Evolutionary conservation across 1,140 invertebrate species (phyloP).

Genomic region (Eriocheir sinensis): DNA sequence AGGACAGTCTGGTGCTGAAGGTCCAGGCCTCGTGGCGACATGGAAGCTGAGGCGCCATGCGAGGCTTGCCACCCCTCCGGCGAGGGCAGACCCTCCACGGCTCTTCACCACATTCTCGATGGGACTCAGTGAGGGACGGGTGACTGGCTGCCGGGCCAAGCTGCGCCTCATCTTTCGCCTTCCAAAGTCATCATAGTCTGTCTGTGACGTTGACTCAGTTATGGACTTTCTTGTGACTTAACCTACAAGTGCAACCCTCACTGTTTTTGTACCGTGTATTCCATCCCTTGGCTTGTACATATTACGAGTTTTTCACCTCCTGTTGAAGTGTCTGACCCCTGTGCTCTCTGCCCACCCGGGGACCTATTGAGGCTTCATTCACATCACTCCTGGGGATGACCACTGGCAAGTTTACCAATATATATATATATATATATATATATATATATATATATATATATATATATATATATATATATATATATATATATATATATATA

Average conservation of each 20-base stretch:
- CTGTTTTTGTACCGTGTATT: constrained; percentile 73
- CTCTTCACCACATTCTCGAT: neutral
- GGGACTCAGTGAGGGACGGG: neutral
- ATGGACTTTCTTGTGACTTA: constrained; percentile 53
- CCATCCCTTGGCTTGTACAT: constrained; percentile 61
- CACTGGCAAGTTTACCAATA: neutral
- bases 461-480: constrained; percentile 65
- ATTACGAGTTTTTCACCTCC: constrained; percentile 64
- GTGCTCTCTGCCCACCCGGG: constrained; percentile 43
- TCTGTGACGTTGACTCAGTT: constrained; percentile 39
- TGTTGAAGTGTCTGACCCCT: constrained; percentile 27
- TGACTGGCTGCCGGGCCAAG: constrained; percentile 35
- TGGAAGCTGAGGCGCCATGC: neutral
- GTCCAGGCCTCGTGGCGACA: neutral
- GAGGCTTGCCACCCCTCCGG: neutral
- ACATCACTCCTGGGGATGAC: constrained; percentile 47
- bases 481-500: constrained; percentile 63
- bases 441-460: constrained; percentile 62
- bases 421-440: constrained; percentile 56
- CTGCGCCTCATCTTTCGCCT: constrained; percentile 56
- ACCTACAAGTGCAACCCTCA: constrained; percentile 59
- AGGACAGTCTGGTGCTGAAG: neutral
- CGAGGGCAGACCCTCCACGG: neutral
- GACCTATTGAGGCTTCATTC: constrained; percentile 63
- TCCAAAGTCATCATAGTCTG: constrained; percentile 66